Percentiles rank a stretch among this genome's conserved stretches.
phyloP scores from a whole-genome alignment of 1,140 invertebrate genomes.

The Yoshiicerus persimilis region DNA sequence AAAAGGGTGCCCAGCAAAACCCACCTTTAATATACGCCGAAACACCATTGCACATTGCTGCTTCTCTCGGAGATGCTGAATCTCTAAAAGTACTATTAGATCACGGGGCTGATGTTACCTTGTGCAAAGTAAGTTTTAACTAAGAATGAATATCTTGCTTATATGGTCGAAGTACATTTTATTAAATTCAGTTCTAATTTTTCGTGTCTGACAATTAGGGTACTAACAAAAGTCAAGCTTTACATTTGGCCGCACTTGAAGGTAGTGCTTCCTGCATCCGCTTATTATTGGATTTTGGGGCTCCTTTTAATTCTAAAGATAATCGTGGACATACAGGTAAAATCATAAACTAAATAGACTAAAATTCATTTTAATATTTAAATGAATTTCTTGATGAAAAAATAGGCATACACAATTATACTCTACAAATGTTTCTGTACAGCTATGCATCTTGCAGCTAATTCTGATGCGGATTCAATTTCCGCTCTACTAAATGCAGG shows the following conservation, averaged over 20 bases:
- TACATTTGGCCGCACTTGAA: conserved; percentile 44
- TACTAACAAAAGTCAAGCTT: conserved; percentile 27
- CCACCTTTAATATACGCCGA: conserved; percentile 57
- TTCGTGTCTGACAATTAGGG: too few relatives aligned
- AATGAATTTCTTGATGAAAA: too few relatives aligned
- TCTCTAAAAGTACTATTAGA: conserved; percentile 69
- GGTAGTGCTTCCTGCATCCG: conserved; percentile 39
- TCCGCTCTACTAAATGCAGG: conserved; percentile 55
- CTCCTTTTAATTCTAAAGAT: conserved; percentile 37
- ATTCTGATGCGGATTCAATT: conserved; percentile 55
- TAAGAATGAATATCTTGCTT: not conserved
- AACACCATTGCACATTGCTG: conserved; percentile 77
- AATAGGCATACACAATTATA: too few relatives aligned
- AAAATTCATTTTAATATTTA: too few relatives aligned
- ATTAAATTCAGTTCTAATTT: not conserved
- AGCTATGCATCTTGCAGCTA: conserved; percentile 59
- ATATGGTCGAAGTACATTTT: not conserved
- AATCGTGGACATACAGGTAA: conserved; percentile 49
- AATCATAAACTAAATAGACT: not conserved
- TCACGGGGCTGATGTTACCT: conserved; percentile 71
- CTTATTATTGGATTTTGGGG: conserved; percentile 41
- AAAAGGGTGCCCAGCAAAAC: conserved; percentile 46
- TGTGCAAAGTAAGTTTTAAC: conserved; percentile 38
- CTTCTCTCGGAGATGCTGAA: conserved; percentile 60
- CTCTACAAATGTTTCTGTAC: conserved; percentile 41